These are phyloP conservation scores for Gandaritis pyraliata DNA, from an alignment of 2,888 invertebrate species.

Conservation along the genomic window DNA sequence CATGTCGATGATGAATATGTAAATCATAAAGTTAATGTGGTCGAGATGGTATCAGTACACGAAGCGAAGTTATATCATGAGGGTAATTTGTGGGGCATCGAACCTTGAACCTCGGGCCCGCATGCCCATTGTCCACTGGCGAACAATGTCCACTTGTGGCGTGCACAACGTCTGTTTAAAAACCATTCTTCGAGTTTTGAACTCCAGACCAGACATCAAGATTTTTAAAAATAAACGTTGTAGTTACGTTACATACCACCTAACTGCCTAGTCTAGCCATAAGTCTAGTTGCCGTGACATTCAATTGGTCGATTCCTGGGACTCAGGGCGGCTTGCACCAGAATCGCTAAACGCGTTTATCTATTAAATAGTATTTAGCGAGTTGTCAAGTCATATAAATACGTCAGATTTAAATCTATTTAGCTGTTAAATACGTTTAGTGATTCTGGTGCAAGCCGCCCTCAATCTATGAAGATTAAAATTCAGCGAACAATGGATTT, in stretches of 20 bases:
- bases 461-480: no score
- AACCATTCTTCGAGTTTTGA: conserved; percentile 15
- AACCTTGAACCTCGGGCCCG: conserved; percentile 66
- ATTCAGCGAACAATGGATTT: no score
- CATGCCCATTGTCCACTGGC: conserved; percentile 68
- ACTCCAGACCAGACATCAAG: conserved; percentile 10
- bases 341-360: no score
- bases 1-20: conserved; percentile 44
- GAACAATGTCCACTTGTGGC: conserved; percentile 64
- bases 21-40: conserved; percentile 61
- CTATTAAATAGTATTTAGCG: no score
- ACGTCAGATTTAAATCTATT: no score
- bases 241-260: neutral
- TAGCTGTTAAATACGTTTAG: no score
- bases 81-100: conserved; percentile 73
- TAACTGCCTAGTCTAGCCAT: neutral
- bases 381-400: no score
- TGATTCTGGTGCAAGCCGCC: no score
- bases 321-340: no score
- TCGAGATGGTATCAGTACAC: conserved; percentile 65
- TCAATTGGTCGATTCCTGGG: no score
- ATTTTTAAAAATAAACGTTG: neutral
- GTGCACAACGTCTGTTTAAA: conserved; percentile 40
- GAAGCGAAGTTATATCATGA: conserved; percentile 59
- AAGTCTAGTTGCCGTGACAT: neutral